Base-by-base conservation (phyloP, 2,113 vertebrate genomes). In the Salminus brasiliensis region DNA sequence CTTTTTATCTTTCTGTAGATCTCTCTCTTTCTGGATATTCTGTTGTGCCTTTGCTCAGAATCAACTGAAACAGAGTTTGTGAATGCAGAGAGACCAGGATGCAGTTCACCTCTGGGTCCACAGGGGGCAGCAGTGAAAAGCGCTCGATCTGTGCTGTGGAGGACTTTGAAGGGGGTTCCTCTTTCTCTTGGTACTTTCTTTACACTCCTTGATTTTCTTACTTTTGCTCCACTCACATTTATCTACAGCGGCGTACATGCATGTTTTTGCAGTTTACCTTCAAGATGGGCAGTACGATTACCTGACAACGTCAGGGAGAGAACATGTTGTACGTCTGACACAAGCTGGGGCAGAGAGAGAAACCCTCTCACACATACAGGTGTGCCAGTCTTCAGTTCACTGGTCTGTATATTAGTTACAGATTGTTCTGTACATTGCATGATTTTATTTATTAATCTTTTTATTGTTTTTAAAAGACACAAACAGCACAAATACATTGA, bases 1-100 rank as follows among this genome's bases (percentile, higher is more conserved):
- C 10, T 65, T 21, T 47, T 16, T 32, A n/a, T 65, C 69, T 62
- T 12, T 34, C 74, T 60, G 21, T 87, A 99, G 98, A 88, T 99
- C 12, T 98, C 97, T 21, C 94, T 99, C 23, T 99, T 98, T 91
- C 93, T 99, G 10, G 98, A 99, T 83, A 73, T 99, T 18, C 69
- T 99, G 82, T 93, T 95, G 85, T 95, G 95, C 87, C 96, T 99
- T 91, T 97, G 96, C 49, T 86, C 53, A 4, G 93, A 93, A 4
- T 18, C 94, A 83, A 93, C 81, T 0, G 87, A 89, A 88, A 90
- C 94, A 12, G 89, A 85, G 68, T 98, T 96, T 77, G 83, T 99
- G 59, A 85, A 72, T 0, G 91, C 91, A 57, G 79, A 81, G 9
- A 63, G 92, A 75, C 72, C 57, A 0, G 89, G 91, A 74, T 89